Conservation (phyloP, 2,888 invertebrate species). For the Apodemia duryi region DNA sequence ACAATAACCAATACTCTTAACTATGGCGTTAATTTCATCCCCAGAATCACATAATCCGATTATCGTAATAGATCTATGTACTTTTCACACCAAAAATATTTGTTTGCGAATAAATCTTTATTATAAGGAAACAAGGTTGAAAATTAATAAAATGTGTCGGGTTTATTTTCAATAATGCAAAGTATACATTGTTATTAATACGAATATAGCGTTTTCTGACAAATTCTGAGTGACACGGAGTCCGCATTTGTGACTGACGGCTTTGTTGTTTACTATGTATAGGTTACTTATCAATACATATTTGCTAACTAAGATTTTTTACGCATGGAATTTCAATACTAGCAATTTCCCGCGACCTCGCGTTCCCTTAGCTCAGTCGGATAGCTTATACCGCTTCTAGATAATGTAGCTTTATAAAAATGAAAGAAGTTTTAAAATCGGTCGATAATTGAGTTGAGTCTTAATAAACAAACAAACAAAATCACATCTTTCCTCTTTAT, state of each 20-base stretch:
- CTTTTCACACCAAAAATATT: not conserved
- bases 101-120: not conserved
- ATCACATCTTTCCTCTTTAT: too few relatives aligned
- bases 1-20: slow-evolving; percentile 4
- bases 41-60: slow-evolving; percentile 4
- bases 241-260: slow-evolving; percentile 6
- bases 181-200: slow-evolving; percentile 6
- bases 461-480: too few relatives aligned
- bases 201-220: not conserved
- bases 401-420: too few relatives aligned
- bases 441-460: too few relatives aligned
- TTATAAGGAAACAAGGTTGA: too few relatives aligned
- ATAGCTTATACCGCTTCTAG: too few relatives aligned
- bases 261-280: not conserved
- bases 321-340: too few relatives aligned
- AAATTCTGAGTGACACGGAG: not conserved
- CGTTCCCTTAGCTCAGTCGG: too few relatives aligned
- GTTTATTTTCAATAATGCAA: not conserved
- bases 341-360: too few relatives aligned
- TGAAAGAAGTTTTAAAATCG: too few relatives aligned
- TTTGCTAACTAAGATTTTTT: too few relatives aligned
- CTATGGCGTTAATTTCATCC: not conserved
- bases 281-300: not conserved
- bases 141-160: too few relatives aligned
- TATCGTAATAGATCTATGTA: slow-evolving; percentile 4